A percentile compares a stretch with the other conserved stretches of the same genome.
These are phyloP conservation scores for Phasianus colchicus DNA, from an alignment of 2,113 vertebrate genomes.

Conservation along the genomic window DNA sequence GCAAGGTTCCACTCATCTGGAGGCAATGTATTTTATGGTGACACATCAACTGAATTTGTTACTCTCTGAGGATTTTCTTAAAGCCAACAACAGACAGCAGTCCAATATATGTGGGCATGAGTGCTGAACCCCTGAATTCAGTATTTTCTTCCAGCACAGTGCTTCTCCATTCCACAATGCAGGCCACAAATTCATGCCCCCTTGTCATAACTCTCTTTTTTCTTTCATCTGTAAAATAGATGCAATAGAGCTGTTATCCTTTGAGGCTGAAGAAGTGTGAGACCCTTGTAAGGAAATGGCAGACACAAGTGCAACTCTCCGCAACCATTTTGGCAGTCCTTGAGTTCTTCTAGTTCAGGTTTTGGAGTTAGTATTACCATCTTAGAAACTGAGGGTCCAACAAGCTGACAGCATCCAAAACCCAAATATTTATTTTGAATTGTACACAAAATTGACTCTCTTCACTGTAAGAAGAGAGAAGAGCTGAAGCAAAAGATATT, in stretches of 20 bases:
- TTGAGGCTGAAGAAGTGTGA: neutral
- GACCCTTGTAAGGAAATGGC: neutral
- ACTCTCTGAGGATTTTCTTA: neutral
- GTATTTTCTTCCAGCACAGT: neutral
- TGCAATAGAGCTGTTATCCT: neutral
- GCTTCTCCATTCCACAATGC: neutral
- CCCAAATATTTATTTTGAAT: neutral
- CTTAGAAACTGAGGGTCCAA: neutral
- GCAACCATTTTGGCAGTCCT: neutral
- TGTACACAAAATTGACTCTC: neutral
- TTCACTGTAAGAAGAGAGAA: neutral
- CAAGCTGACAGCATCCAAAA: neutral
- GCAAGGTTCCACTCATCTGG: slow-evolving; percentile 24
- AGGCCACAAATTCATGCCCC: neutral
- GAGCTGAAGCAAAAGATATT: neutral
- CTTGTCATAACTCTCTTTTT: neutral
- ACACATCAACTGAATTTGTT: neutral
- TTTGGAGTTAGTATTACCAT: neutral
- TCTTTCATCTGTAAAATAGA: neutral
- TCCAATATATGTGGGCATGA: rapidly evolving
- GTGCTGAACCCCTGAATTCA: neutral
- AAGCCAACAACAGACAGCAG: rapidly evolving
- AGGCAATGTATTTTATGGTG: slow-evolving; percentile 26
- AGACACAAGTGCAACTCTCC: neutral
- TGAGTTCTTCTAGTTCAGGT: neutral